phyloP scores from a whole-genome alignment of 2,888 invertebrate species.

The Neocrepidodera transversa region DNA sequence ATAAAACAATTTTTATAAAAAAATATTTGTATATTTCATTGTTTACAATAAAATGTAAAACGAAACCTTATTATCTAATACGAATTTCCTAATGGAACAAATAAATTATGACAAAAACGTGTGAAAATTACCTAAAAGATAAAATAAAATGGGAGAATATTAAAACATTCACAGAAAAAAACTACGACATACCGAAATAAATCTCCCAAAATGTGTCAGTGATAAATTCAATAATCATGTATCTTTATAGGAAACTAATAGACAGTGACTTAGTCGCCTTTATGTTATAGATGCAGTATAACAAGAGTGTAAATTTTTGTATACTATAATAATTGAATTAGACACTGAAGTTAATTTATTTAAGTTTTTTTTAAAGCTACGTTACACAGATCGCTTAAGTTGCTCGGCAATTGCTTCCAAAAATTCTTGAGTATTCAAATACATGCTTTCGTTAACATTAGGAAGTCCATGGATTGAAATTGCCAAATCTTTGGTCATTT shows the following conservation, averaged over 20 bases:
- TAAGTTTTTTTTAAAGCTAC: neutral
- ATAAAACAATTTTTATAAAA: neutral
- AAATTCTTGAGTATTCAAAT: conserved; percentile 85
- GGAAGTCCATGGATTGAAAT: conserved; percentile 85
- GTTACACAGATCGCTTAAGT: conserved; percentile 62
- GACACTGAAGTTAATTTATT: neutral
- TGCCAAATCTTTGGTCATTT: conserved; percentile 85
- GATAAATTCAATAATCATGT: neutral
- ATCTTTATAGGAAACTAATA: neutral
- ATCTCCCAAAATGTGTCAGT: neutral
- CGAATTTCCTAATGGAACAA: neutral
- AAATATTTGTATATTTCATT: neutral
- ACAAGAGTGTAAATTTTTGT: too few relatives aligned
- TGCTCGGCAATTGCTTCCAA: conserved; percentile 80
- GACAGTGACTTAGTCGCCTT: too few relatives aligned
- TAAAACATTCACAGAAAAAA: neutral
- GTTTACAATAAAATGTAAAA: conserved; percentile 3
- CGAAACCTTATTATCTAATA: neutral
- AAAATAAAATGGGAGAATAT: neutral
- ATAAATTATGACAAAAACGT: neutral
- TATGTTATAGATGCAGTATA: too few relatives aligned
- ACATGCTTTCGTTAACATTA: conserved; percentile 84
- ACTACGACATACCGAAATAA: neutral
- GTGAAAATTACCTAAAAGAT: too few relatives aligned
- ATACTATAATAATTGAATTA: too few relatives aligned